Evolutionary conservation across 1,140 invertebrate genomes (phyloP), one percentile per base, ranked within the genome.

Genomic region (Atta cephalotes): DNA sequence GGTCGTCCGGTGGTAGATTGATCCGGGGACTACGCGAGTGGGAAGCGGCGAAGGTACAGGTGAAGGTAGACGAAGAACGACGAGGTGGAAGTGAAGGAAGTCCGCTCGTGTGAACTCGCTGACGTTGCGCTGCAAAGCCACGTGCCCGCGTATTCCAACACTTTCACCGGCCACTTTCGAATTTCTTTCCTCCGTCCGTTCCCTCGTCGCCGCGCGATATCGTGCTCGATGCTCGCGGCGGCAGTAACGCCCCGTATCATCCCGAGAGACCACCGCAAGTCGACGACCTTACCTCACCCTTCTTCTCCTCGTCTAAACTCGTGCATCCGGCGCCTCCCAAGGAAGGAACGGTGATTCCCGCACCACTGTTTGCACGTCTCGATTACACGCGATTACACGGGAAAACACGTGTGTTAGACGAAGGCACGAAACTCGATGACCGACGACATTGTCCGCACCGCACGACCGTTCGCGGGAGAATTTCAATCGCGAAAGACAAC

Each of bases 141-240:
- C 92, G 91, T 74, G 88, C 62, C n/a, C 92, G 87, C 65, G 70
- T 86, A 85, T 65, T 86, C 68, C 70, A 78, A 63, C 84, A 94
- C 94, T 95, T 95, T 95, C 94, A 93, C 94, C 92, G 93, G 31
- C 62, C 65, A 93, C 94, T 95, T 95, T 95, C 94, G 94, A 95
- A 94, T 95, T 94, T 95, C 92, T 92, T 91, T 87, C 84, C 53
- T 78, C 58, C 72, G 53, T 51, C 56, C 65, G 14, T n/a, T 21
- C 53, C 45, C 85, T 35, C n/a, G 3, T n/a, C 35, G 18, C 9
- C 58, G 6, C 35, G 35, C 31, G 70, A 74, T 60, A 84, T 58
- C 51, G 62, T 51, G 28, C 35, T 39, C 28, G 21, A 45, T 62
- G 14, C 21, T 45, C 39, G 45, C 16, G 14, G 39, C 66, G 65